Conservation (phyloP, 2,797 vertebrate species). For the Enteromius unitaeniatus region DNA sequence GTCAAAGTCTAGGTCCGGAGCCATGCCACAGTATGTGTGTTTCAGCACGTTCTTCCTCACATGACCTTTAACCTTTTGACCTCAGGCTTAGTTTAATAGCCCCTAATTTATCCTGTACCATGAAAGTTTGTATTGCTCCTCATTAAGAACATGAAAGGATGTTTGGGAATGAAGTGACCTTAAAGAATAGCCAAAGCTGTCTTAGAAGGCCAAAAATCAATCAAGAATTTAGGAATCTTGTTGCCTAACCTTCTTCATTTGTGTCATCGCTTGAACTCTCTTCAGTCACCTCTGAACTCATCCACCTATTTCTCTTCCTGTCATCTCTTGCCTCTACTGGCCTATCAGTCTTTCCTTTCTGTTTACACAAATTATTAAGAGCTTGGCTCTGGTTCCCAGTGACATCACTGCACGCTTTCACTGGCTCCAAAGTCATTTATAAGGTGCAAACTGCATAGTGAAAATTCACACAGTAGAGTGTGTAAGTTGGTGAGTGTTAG, state of each 20-base stretch:
- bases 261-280: background rate
- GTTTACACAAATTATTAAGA: constrained; percentile 63
- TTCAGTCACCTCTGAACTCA: constrained; percentile 8
- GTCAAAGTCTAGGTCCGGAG: constrained; percentile 85
- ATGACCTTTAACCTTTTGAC: constrained; percentile 44
- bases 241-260: background rate
- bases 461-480: constrained; percentile 38
- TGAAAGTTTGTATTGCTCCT: background rate
- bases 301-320: background rate
- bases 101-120: constrained; percentile 1
- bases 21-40: constrained; percentile 95
- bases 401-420: constrained; percentile 66
- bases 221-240: background rate
- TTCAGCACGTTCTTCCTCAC: constrained; percentile 41
- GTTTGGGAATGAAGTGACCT: background rate
- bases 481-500: background rate
- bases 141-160: background rate
- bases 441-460: constrained; percentile 54
- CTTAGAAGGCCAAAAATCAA: background rate
- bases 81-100: constrained; percentile 7
- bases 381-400: constrained; percentile 50
- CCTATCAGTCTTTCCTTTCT: constrained; percentile 59
- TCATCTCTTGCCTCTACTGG: constrained; percentile 56
- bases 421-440: constrained; percentile 57
- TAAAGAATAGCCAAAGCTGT: constrained; percentile 4